Evolutionary conservation across 2,888 invertebrate genomes (phyloP).

Genomic region (Diachrysia chrysitis): DNA sequence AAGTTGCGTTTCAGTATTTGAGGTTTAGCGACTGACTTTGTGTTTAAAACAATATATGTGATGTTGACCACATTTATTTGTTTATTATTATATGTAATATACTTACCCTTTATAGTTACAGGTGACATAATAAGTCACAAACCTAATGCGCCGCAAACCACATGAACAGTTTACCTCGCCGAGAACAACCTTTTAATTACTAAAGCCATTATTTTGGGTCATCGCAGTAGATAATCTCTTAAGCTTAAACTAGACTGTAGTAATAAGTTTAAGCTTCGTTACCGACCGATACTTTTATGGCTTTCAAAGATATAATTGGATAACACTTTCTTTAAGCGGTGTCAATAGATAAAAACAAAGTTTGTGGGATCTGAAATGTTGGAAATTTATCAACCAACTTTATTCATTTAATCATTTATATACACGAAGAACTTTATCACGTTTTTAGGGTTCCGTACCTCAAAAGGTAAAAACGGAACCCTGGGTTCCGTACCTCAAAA

Average conservation of each 20-base stretch:
- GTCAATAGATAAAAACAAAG: slow-evolving; percentile 32
- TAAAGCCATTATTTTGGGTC: slow-evolving; percentile 14
- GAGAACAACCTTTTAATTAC: background rate
- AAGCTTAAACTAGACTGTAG: slow-evolving; percentile 7
- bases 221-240: slow-evolving; percentile 30
- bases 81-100: no score
- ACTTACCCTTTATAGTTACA: no score
- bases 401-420: background rate
- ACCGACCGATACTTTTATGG: slow-evolving; percentile 39
- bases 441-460: no score
- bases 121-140: background rate
- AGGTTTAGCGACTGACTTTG: no score
- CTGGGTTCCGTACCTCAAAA: no score
- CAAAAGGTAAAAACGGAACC: no score
- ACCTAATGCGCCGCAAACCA: background rate
- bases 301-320: slow-evolving; percentile 46
- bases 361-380: background rate
- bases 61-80: no score
- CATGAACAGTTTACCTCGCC: background rate
- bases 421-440: no score
- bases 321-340: slow-evolving; percentile 21
- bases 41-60: no score
- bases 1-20: no score
- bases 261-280: slow-evolving; percentile 16
- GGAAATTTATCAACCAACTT: background rate